Base-by-base conservation (phyloP, 2,888 invertebrate species). In the Temnothorax ravouxi region DNA sequence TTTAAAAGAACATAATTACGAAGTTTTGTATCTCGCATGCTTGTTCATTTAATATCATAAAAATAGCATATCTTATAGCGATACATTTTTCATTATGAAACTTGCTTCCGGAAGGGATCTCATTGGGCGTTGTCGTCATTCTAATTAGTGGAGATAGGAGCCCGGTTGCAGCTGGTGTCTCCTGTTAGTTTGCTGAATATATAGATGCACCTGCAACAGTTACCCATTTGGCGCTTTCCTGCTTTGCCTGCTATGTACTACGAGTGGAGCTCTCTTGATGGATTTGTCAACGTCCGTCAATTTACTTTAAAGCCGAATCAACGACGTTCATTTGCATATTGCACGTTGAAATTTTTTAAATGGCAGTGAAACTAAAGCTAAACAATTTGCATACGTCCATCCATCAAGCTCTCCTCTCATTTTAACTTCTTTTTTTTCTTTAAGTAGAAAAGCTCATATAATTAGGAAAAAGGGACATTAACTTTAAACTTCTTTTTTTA, bases 121-220 rank as follows among this genome's bases (percentile, higher is more conserved):
- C 38, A 59, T 79, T 71, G 79, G 21, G 15, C 59, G 47, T 59
- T 71, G 79, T 79, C 29, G 79, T 79, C 47, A 44, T 71, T 59
- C 79, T 80, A 80, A 80, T 80, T 80, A 80, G 59, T 59, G 47
- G 29, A 50, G 59, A 59, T 71, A 59, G 59, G 38, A 80, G 25
- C 47, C 6, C 25, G 47, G 71, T 61, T 85, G 84, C 87, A 89
- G 88, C 88, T 86, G 85, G 52, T 69, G 80, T 66, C 86, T 71
- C 59, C 38, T 84, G 88, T 89, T 89, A 83, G 80, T 76, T 61
- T 64, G 52, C 52, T 87, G 75, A 84, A 85, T 88, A 89, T 84
- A 89, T 88, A 88, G 77, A 84, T 88, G 88, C 89, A 84, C 89
- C 89, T 88, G 88, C 88, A 88, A 88, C 84, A 72, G 80, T 84